phyloP scores from a whole-genome alignment of 2,113 vertebrate genomes.

The Peromyscus leucopus region DNA sequence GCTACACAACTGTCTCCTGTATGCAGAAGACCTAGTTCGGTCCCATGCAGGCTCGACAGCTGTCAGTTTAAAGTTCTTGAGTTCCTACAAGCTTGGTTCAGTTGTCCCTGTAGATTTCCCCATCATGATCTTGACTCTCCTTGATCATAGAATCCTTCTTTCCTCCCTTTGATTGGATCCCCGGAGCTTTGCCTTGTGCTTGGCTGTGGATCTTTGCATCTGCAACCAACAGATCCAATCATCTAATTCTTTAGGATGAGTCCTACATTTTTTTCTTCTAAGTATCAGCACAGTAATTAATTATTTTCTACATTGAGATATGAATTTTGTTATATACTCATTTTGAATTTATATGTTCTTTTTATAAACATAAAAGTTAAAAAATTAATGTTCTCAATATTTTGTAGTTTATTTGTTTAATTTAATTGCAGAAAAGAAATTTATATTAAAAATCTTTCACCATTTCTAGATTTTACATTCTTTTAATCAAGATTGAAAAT shows the following conservation, averaged over 20 bases:
- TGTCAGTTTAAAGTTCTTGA: too few species aligned
- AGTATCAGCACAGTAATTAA: background rate
- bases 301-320: background rate
- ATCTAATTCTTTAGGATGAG: background rate
- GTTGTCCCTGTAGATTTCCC: too few species aligned
- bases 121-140: too few species aligned
- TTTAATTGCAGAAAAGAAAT: conserved; percentile 9
- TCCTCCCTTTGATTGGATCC: too few species aligned
- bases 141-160: too few species aligned
- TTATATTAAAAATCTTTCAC: background rate
- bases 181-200: too few species aligned
- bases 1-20: too few species aligned
- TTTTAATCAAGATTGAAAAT: conserved; percentile 1
- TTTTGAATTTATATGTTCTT: conserved; percentile 26
- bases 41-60: too few species aligned
- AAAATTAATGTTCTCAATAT: background rate
- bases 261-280: background rate
- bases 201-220: too few species aligned
- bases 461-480: background rate
- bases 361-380: conserved; percentile 15
- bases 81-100: too few species aligned
- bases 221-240: too few species aligned
- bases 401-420: background rate
- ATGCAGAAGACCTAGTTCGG: too few species aligned
- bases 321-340: background rate